A percentile compares a stretch with the other conserved stretches of the same genome.
These are phyloP conservation scores for Augochlora pura DNA, from an alignment of 1,140 invertebrate genomes.

Conservation along the genomic window DNA sequence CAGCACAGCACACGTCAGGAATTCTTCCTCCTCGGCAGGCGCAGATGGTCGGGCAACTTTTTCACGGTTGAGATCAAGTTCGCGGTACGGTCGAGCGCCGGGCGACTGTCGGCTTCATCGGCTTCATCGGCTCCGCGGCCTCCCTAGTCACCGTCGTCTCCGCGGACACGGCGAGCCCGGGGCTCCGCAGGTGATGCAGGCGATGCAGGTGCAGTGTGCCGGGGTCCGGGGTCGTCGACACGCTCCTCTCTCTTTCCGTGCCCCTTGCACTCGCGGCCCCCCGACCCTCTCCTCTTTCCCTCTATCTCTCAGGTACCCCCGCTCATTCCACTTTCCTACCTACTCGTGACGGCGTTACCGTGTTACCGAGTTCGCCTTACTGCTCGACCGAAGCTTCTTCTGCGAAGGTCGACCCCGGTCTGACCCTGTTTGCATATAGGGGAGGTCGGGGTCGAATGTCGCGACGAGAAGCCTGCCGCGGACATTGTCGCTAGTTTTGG, in stretches of 20 bases:
- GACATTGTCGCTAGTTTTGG: too few species aligned
- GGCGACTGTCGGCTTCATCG: slow-evolving; percentile 4
- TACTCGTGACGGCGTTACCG: slow-evolving; percentile 42
- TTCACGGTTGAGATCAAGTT: slow-evolving; percentile 47
- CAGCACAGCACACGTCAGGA: slow-evolving; percentile 3
- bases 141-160: too few species aligned
- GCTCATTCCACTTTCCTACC: slow-evolving; percentile 43
- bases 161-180: not conserved
- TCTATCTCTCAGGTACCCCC: not conserved
- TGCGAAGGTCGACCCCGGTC: not conserved
- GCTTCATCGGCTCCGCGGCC: not conserved
- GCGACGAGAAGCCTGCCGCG: too few species aligned
- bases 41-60: slow-evolving; percentile 42
- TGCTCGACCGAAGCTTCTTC: not conserved
- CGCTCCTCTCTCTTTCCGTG: slow-evolving; percentile 7
- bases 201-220: slow-evolving; percentile 59
- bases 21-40: slow-evolving; percentile 29
- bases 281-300: not conserved
- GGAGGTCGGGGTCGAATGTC: too few species aligned
- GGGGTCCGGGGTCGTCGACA: slow-evolving; percentile 51
- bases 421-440: not conserved
- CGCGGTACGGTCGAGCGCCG: slow-evolving; percentile 15
- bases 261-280: not conserved
- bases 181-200: slow-evolving; percentile 17
- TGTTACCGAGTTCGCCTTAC: slow-evolving; percentile 38